Conservation (phyloP, 92 coral and sea anemone species). For the Phymanthus crucifer region DNA sequence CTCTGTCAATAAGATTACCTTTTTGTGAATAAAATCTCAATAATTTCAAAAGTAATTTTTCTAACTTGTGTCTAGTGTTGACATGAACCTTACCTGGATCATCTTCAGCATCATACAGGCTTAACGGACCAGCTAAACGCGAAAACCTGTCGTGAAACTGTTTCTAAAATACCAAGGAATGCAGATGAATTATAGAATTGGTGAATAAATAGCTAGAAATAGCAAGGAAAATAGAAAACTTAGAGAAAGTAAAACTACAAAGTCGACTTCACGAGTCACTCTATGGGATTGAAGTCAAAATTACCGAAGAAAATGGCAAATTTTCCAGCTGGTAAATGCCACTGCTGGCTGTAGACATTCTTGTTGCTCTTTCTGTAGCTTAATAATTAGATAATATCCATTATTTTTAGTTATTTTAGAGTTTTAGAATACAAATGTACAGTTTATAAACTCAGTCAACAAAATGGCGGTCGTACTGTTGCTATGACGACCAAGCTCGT, state of each 20-base stretch:
- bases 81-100: slow-evolving; percentile 68
- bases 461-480: slow-evolving; percentile 16
- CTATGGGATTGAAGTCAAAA: neutral
- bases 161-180: slow-evolving; percentile 44
- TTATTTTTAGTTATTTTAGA: neutral
- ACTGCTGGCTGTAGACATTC: slow-evolving; percentile 52
- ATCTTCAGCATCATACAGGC: slow-evolving; percentile 81
- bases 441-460: neutral
- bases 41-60: neutral
- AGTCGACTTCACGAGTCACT: neutral
- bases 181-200: neutral
- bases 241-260: neutral
- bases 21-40: no score
- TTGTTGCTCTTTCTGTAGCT: neutral
- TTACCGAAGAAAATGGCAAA: slow-evolving; percentile 82
- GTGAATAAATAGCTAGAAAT: no score
- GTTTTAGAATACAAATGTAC: neutral
- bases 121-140: slow-evolving; percentile 83
- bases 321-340: slow-evolving; percentile 74
- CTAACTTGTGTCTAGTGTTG: neutral
- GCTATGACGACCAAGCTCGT: slow-evolving; percentile 24
- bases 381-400: neutral
- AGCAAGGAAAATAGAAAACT: neutral
- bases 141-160: slow-evolving; percentile 91
- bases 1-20: slow-evolving; percentile 40